phyloP scores from a whole-genome alignment of 2,888 invertebrate genomes.

The Drosophila meridionalis region DNA sequence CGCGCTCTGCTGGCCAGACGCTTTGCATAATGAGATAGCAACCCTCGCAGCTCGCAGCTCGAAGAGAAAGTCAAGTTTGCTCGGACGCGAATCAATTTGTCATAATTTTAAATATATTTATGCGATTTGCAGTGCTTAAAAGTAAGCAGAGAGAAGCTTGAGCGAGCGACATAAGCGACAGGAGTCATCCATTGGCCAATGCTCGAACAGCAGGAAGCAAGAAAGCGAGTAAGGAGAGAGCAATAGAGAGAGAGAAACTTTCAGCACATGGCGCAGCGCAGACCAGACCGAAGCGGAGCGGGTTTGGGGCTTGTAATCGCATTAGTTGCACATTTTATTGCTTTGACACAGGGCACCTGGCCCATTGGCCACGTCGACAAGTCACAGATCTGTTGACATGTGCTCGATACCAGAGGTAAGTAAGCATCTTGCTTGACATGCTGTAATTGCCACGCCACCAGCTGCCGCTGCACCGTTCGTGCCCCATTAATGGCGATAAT shows the following conservation, averaged over 20 bases:
- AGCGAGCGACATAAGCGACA: neutral
- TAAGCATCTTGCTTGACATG: constrained; percentile 53
- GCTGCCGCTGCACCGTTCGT: constrained; percentile 37
- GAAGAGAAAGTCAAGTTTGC: constrained; percentile 43
- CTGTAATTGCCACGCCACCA: constrained; percentile 42
- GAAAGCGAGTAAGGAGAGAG: neutral
- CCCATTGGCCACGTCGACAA: constrained; percentile 26
- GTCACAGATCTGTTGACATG: constrained; percentile 40
- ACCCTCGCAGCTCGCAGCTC: constrained; percentile 30
- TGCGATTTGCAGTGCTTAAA: constrained; percentile 30
- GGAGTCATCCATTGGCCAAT: neutral
- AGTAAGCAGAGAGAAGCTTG: constrained; percentile 6
- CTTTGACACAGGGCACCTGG: constrained; percentile 37
- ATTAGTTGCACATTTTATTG: constrained; percentile 77
- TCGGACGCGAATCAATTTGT: constrained; percentile 61
- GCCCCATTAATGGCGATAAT: constrained; percentile 45
- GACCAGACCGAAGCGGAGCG: neutral
- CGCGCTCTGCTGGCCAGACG: constrained; percentile 68
- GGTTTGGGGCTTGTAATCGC: constrained; percentile 59
- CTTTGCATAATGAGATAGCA: constrained; percentile 75
- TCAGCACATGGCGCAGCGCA: neutral
- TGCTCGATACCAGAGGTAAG: constrained; percentile 19
- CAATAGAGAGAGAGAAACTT: neutral
- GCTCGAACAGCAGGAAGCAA: neutral
- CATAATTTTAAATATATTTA: constrained; percentile 69